Evolutionary conservation across 2,888 invertebrate species (phyloP).

Genomic region (Hypena proboscidalis): DNA sequence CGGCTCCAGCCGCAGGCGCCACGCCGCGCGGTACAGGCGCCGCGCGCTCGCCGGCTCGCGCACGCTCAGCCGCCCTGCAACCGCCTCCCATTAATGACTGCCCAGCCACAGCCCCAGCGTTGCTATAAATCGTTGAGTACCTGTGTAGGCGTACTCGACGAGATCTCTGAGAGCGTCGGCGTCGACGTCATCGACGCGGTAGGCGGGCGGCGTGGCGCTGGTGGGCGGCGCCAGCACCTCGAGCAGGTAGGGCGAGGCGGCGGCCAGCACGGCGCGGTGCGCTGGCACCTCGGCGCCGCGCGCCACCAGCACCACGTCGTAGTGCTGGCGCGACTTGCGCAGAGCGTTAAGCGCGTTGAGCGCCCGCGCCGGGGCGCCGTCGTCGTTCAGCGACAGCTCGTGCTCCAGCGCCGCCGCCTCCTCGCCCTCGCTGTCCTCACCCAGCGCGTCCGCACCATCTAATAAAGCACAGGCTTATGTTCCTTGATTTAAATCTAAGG

Average conservation of each 20-base stretch:
- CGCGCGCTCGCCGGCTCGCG: conserved; percentile 84
- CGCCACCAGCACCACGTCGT: conserved; percentile 93
- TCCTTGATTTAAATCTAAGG: too few relatives aligned
- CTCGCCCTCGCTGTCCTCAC: conserved; percentile 60
- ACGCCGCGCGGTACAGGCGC: conserved; percentile 92
- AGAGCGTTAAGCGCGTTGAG: conserved; percentile 90
- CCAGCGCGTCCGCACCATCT: conserved; percentile 50
- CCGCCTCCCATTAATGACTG: too few relatives aligned
- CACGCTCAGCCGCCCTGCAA: conserved; percentile 86
- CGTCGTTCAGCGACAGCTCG: conserved; percentile 84
- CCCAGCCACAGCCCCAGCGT: too few relatives aligned
- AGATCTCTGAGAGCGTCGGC: conserved; percentile 89
- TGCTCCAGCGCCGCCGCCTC: conserved; percentile 55
- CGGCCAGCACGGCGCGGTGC: conserved; percentile 92
- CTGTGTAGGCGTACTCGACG: conserved; percentile 94
- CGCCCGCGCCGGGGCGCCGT: conserved; percentile 85
- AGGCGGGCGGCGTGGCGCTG: conserved; percentile 56
- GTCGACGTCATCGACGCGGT: conserved; percentile 57
- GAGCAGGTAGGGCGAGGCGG: conserved; percentile 91
- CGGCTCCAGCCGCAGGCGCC: conserved; percentile 90
- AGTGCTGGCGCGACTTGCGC: conserved; percentile 93
- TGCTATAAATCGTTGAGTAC: too few relatives aligned
- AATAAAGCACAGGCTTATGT: too few relatives aligned
- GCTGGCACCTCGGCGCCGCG: conserved; percentile 85
- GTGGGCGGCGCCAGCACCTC: conserved; percentile 88